phyloP scores from a whole-genome alignment of 2,113 vertebrate genomes.

The Thomomys bottae region DNA sequence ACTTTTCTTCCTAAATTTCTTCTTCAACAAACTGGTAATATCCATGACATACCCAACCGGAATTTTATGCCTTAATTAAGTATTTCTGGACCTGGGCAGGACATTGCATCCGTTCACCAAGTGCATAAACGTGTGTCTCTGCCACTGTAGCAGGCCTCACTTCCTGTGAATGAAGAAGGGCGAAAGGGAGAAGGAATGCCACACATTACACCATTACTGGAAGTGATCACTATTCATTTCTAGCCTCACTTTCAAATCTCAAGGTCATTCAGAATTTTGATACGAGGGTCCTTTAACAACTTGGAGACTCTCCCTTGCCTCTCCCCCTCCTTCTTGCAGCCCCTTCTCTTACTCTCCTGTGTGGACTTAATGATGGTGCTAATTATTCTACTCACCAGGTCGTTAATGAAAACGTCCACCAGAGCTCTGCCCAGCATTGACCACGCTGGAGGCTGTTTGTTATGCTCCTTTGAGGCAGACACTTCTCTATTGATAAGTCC shows the following conservation, averaged over 20 bases:
- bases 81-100: not conserved
- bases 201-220: not conserved
- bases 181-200: not conserved
- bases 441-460: slow-evolving; percentile 43
- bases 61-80: not conserved
- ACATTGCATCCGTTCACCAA: not conserved
- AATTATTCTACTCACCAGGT: slow-evolving; percentile 50
- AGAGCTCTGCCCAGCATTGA: slow-evolving; percentile 27
- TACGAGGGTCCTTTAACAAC: not conserved
- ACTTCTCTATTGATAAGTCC: not conserved
- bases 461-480: not conserved
- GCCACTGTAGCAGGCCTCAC: not conserved
- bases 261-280: slow-evolving; percentile 40
- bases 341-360: not conserved
- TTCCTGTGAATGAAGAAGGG: fast-evolving
- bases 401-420: slow-evolving; percentile 35
- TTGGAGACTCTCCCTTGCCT: not conserved
- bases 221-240: not conserved
- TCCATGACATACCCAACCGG: not conserved
- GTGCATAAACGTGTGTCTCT: not conserved
- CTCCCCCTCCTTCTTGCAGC: not conserved
- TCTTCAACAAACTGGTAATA: not conserved
- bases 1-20: not conserved
- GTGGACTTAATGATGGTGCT: slow-evolving; percentile 29
- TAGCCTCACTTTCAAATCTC: not conserved